Percentiles rank a stretch among this genome's conserved stretches.
These are phyloP conservation scores for Euspilapteryx auroguttella DNA, from an alignment of 2,888 invertebrate species.

Conservation along the genomic window DNA sequence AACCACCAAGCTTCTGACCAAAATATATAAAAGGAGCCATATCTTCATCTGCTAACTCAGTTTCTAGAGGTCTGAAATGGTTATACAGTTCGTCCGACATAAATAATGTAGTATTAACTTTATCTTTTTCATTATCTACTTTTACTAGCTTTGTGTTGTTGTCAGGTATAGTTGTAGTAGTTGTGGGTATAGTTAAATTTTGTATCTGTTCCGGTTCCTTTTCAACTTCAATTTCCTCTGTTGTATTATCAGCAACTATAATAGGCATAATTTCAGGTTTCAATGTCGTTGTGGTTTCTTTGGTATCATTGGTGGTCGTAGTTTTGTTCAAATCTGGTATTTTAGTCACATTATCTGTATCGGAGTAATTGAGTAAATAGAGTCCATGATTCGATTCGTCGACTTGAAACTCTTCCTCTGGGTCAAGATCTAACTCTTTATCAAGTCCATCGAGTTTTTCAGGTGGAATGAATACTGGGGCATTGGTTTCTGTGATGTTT, in stretches of 20 bases:
- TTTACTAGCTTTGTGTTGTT: conserved; percentile 25
- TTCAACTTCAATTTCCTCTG: neutral
- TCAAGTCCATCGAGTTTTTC: conserved; percentile 45
- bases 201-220: conserved; percentile 16
- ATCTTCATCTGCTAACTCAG: conserved; percentile 65
- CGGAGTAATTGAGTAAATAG: conserved; percentile 52
- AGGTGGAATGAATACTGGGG: conserved; percentile 43
- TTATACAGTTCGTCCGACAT: conserved; percentile 67
- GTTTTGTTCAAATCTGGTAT: conserved; percentile 22
- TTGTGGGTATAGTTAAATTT: conserved; percentile 25
- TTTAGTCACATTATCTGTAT: conserved; percentile 39
- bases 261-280: neutral
- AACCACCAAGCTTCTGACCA: conserved; percentile 63
- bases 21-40: conserved; percentile 72
- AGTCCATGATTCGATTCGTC: conserved; percentile 56
- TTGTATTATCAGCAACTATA: neutral
- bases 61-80: conserved; percentile 65
- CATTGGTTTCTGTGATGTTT: conserved; percentile 24
- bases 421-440: conserved; percentile 46
- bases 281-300: conserved; percentile 13
- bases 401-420: conserved; percentile 56
- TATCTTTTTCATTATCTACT: conserved; percentile 35
- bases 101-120: conserved; percentile 54
- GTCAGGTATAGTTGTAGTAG: conserved; percentile 32
- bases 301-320: conserved; percentile 15